Base-by-base conservation (phyloP, 2,888 invertebrate species). In the Pseudococcus jackbeardsleyi region DNA sequence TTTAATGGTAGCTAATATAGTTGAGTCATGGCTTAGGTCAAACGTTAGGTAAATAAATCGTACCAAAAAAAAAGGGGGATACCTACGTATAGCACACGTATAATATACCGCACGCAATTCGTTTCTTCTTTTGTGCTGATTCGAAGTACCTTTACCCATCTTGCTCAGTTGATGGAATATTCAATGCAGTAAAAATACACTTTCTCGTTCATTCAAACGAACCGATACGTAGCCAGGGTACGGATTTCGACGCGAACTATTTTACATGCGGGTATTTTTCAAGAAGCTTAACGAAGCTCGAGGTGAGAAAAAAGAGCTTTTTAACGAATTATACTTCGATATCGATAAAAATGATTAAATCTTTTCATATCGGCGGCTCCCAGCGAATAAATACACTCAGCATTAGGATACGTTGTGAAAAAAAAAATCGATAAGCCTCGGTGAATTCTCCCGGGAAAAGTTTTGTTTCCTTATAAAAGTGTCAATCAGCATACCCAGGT, bases 1-100 rank as follows among this genome's bases (percentile, higher is more conserved):
- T 72, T 72, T 72, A 72, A 26, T 39, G 33, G 33, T 33, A 33
- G 72, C 39, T 72, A 72, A 72, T 72, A 72, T 72, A 72, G 72
- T 72, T 17, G 72, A 72, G 26, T 39, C 33, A 72, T 26, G 72
- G 33, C 72, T 72, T 72, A 33, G 72, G 72, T 72, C 72, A 72
- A 72, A 72, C 72, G 72, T 33, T 33, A 72, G 72, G 72, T 72
- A 72, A 72, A 72, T 72, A 72, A 72, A 72, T 72, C 72, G 72
- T 33, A 72, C 12, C 19, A n/a, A 59, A 59, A 59, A 59, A 59
- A 39, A n/a, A n/a, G n/a, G n/a, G 42, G 42, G 59, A 19, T 50
- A 54, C 54, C 6, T n/a, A 50, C 17, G 26, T 33, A 33, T 42
- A 64, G 19, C 22, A 12, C 22, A 8, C 7, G 15, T 22, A 33